A percentile compares a stretch with the other conserved stretches of the same genome.
Evolutionary conservation across 2,113 vertebrate species (phyloP).

Genomic region (Python bivittatus): DNA sequence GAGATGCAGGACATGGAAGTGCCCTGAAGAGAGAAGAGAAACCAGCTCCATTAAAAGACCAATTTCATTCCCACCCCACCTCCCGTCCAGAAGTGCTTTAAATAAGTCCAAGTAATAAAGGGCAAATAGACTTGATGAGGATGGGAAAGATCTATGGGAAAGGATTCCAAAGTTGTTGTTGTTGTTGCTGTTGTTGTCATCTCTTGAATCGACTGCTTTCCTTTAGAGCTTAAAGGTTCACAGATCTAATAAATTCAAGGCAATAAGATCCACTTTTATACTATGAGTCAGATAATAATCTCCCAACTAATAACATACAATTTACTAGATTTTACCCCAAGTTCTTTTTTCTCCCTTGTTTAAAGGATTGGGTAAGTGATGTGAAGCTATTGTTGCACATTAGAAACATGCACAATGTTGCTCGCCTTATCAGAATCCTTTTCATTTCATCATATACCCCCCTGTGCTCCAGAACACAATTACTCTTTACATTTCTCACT

Average conservation of each 20-base stretch:
- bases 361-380: not conserved
- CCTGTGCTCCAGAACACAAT: no score
- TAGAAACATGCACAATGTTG: not conserved
- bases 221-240: not conserved
- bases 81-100: not conserved
- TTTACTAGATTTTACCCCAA: not conserved
- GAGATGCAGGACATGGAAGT: not conserved
- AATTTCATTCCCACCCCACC: not conserved
- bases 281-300: not conserved
- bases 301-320: not conserved
- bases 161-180: not conserved
- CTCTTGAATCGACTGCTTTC: not conserved
- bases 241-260: not conserved
- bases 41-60: not conserved
- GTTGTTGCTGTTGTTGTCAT: not conserved
- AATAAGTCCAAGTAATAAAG: no score
- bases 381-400: not conserved
- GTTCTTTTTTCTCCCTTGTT: not conserved
- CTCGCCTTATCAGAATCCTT: not conserved
- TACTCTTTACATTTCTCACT: no score
- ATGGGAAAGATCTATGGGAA: not conserved
- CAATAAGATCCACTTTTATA: not conserved
- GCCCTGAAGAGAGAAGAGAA: not conserved
- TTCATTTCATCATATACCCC: not conserved
- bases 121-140: not conserved